These are phyloP conservation scores for Crematogaster levior DNA, from an alignment of 2,888 invertebrate species.

Conservation along the genomic window DNA sequence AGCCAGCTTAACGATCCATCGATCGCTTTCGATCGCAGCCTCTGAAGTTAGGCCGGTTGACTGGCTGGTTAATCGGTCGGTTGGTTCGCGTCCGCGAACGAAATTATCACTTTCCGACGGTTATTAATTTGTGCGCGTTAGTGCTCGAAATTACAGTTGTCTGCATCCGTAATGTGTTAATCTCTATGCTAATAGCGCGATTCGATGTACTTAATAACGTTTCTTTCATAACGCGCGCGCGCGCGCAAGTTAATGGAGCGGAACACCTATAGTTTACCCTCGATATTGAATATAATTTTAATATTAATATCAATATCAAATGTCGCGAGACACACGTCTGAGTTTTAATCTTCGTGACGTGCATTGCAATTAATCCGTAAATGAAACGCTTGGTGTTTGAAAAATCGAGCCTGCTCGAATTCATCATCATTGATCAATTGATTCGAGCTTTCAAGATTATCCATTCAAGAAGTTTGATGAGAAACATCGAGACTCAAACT, in stretches of 20 bases:
- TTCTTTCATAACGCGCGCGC: slow-evolving; percentile 25
- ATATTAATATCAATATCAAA: not conserved
- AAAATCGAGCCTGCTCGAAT: not conserved
- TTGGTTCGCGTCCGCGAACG: slow-evolving; percentile 1
- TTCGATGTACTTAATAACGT: slow-evolving; percentile 55
- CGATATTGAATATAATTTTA: not conserved
- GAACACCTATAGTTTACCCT: not conserved
- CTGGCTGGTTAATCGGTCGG: not conserved
- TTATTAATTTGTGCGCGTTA: slow-evolving; percentile 49
- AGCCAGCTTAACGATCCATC: slow-evolving; percentile 65
- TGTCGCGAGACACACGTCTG: not conserved
- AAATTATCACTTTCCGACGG: slow-evolving; percentile 49
- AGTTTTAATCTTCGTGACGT: not conserved
- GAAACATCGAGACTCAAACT: not conserved
- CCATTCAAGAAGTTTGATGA: not conserved
- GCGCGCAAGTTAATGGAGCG: not conserved
- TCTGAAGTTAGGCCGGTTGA: slow-evolving; percentile 44
- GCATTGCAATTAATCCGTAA: not conserved
- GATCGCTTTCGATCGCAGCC: slow-evolving; percentile 54
- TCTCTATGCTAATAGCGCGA: slow-evolving; percentile 68
- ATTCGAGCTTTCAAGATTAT: not conserved
- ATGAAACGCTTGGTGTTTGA: not conserved
- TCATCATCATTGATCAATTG: not conserved
- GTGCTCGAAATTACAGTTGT: slow-evolving; percentile 48
- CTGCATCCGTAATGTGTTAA: slow-evolving; percentile 66